Evolutionary conservation across 2,113 vertebrate genomes (phyloP).

Genomic region (Festucalex cinctus): DNA sequence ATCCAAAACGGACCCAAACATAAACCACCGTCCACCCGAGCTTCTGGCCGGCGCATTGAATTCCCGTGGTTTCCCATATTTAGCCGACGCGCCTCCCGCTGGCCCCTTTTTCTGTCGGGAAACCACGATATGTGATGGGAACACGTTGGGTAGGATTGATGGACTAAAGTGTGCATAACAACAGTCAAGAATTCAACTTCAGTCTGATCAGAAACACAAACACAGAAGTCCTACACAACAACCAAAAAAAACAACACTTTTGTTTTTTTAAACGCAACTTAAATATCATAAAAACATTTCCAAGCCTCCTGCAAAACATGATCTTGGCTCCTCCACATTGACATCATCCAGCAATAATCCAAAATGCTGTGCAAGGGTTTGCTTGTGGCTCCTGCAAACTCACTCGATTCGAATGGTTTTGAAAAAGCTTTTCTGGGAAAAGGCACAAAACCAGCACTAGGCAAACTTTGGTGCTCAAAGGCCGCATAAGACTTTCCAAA

Average conservation of each 20-base stretch:
- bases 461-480: no score
- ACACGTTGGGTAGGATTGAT: no score
- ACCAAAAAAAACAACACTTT: not conserved
- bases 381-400: no score
- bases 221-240: not conserved
- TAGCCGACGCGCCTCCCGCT: constrained; percentile 31
- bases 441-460: no score
- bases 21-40: constrained; percentile 18
- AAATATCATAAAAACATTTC: not conserved
- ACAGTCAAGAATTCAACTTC: not conserved
- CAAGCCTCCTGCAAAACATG: not conserved
- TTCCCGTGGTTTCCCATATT: constrained; percentile 52
- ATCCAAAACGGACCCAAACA: constrained; percentile 23
- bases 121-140: not conserved
- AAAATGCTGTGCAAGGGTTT: no score
- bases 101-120: constrained; percentile 12
- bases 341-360: no score
- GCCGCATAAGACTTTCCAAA: no score
- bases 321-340: not conserved
- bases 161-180: not conserved
- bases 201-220: not conserved
- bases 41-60: constrained; percentile 29
- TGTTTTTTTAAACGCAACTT: not conserved
- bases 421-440: no score
- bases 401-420: no score